Conservation (phyloP, 2,888 invertebrate genomes). For the Hyles lineata region DNA sequence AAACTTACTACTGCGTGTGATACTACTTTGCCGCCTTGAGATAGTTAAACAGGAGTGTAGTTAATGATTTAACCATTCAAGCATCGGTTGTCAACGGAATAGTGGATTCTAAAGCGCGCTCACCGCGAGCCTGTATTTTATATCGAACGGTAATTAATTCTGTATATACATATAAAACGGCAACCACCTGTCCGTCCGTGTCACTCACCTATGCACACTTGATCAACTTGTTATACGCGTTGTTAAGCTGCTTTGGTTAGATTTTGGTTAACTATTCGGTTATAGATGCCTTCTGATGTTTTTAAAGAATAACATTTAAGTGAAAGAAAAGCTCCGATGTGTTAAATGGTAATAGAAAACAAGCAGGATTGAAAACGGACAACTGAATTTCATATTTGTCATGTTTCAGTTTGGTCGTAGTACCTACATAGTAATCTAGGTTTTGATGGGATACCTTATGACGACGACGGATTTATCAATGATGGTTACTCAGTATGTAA, state of each 20-base stretch:
- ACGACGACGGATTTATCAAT: no score
- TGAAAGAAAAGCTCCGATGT: no score
- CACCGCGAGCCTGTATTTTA: not conserved
- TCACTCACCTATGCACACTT: conserved; percentile 25
- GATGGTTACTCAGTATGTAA: no score
- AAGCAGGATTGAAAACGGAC: no score
- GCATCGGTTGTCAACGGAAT: conserved; percentile 7
- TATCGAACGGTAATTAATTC: conserved; percentile 24
- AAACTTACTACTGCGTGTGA: not conserved
- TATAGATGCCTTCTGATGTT: not conserved
- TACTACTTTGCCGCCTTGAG: not conserved
- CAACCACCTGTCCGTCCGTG: conserved; percentile 30
- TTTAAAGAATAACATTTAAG: not conserved
- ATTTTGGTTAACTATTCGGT: conserved; percentile 4
- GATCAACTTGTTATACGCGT: conserved; percentile 28
- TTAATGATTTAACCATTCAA: not conserved
- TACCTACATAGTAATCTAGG: no score
- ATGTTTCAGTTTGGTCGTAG: no score
- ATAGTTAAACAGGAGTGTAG: not conserved
- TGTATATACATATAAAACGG: conserved; percentile 21
- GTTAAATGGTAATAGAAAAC: no score
- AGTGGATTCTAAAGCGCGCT: not conserved
- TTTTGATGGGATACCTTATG: no score
- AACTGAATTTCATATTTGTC: no score
- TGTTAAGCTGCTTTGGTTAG: not conserved